A percentile compares a stretch with the other conserved stretches of the same genome.
Conservation (phyloP, 1,140 invertebrate genomes). For the Drosophila santomea region DNA sequence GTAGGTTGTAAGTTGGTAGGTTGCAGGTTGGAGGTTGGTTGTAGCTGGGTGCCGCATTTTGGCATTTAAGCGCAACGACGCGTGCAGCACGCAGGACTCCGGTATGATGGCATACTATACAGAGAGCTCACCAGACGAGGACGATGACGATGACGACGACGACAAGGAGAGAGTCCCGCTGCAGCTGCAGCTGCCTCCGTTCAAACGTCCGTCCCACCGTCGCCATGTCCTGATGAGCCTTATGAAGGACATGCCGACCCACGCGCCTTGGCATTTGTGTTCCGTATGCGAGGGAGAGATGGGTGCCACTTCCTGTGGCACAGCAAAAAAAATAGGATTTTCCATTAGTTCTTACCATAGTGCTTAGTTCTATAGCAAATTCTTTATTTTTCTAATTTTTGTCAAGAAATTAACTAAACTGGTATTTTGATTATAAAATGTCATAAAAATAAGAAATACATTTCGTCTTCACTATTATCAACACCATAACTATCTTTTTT, state of each 20-base stretch:
- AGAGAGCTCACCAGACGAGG: not conserved
- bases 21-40: too few relatives aligned
- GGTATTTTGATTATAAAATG: too few relatives aligned
- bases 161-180: not conserved
- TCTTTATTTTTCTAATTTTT: too few relatives aligned
- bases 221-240: slow-evolving; percentile 64
- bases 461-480: too few relatives aligned
- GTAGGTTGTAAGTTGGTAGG: too few relatives aligned
- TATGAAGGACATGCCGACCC: slow-evolving; percentile 59
- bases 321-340: not conserved
- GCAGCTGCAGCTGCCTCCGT: slow-evolving; percentile 4
- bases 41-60: slow-evolving; percentile 48
- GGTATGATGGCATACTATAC: slow-evolving; percentile 24
- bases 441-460: not conserved
- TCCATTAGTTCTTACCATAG: not conserved
- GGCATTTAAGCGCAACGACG: slow-evolving; percentile 74
- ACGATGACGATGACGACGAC: not conserved
- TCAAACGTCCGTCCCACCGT: slow-evolving; percentile 5
- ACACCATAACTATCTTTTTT: too few relatives aligned
- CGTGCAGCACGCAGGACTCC: slow-evolving; percentile 68
- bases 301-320: slow-evolving; percentile 3
- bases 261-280: slow-evolving; percentile 42
- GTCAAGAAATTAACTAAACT: not conserved
- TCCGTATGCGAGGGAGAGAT: slow-evolving; percentile 7
- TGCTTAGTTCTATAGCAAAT: not conserved